phyloP scores from a whole-genome alignment of 2,797 vertebrate species.

The Urocyon cinereoargenteus region DNA sequence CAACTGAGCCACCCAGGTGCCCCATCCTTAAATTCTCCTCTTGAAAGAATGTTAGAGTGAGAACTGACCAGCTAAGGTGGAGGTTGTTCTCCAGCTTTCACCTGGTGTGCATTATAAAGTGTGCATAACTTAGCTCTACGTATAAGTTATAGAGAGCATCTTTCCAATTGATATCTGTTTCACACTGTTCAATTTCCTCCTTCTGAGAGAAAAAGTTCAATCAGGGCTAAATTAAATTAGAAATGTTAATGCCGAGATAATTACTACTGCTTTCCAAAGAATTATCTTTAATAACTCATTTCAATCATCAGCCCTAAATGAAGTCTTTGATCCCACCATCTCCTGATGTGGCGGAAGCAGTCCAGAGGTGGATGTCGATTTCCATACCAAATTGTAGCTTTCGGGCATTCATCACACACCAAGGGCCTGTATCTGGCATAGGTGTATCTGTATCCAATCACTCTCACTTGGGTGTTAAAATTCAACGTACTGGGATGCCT shows the following conservation, averaged over 20 bases:
- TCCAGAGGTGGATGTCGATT: constrained; percentile 70
- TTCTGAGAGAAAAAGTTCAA: constrained; percentile 66
- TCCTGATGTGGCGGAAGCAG: background rate
- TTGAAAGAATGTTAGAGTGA: background rate
- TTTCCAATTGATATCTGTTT: background rate
- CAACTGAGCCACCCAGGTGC: background rate
- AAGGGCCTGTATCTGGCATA: constrained; percentile 58
- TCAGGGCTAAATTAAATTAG: constrained; percentile 70
- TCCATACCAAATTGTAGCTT: constrained; percentile 47
- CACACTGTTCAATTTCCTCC: constrained; percentile 13
- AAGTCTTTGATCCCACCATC: constrained; percentile 59
- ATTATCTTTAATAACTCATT: constrained; percentile 70
- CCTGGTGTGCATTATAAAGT: background rate
- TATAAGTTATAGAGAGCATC: background rate
- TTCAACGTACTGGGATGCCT: constrained; percentile 70
- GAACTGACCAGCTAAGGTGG: fast-evolving
- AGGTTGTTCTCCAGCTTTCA: background rate
- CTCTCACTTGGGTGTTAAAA: constrained; percentile 83
- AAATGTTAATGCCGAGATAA: constrained; percentile 68
- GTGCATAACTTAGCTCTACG: fast-evolving
- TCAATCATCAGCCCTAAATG: constrained; percentile 70
- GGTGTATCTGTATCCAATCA: constrained; percentile 65
- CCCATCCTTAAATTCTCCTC: background rate
- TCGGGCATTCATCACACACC: constrained; percentile 63
- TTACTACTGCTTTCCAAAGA: constrained; percentile 67